Base-by-base conservation (phyloP, 2,888 invertebrate genomes). In the Drosophila peninsularis region DNA sequence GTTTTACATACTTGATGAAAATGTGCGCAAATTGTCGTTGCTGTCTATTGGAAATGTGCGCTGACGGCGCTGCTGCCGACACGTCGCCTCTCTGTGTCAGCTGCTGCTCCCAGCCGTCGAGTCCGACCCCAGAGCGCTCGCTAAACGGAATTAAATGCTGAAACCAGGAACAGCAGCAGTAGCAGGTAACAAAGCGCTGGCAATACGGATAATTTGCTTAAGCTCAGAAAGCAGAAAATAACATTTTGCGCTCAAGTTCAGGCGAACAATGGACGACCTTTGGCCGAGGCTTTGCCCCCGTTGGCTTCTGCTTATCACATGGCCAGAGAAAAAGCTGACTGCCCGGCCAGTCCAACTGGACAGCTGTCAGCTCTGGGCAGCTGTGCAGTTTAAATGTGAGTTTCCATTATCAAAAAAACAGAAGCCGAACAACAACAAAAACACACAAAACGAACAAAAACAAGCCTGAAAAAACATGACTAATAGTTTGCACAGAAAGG, bases 161-260 rank as follows among this genome's bases (percentile, higher is more conserved):
- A 27, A 37, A 32, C 14, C 47, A 24, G 21, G 27, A 47, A n/a
- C 30, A 49, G 62, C 45, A 52, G 55, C 27, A 52, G 32, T 45
- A 42, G 75, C 50, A 61, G 66, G 57, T 71, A 76, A 65, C 72
- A 71, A 70, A 52, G 62, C 53, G 41, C 37, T 47, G 34, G 61
- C 61, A 65, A 57, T 74, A 82, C 65, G 82, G 78, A 80, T 87
- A 85, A 87, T 87, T 86, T 84, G 81, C 80, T 81, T 84, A 87
- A 86, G 78, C 81, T 71, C 81, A 76, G 80, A 68, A 62, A 83
- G 83, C 87, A 80, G 85, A 86, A 86, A 86, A 87, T 87, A 85
- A 87, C 85, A 75, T 83, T 86, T 83, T 81, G 61, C 85, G 82
- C 87, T 80, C 78, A 84, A 76, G 78, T 81, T 78, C 65, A 80